These are phyloP conservation scores for Alligator mississippiensis DNA, from an alignment of 2,113 vertebrate genomes.

Conservation along the genomic window DNA sequence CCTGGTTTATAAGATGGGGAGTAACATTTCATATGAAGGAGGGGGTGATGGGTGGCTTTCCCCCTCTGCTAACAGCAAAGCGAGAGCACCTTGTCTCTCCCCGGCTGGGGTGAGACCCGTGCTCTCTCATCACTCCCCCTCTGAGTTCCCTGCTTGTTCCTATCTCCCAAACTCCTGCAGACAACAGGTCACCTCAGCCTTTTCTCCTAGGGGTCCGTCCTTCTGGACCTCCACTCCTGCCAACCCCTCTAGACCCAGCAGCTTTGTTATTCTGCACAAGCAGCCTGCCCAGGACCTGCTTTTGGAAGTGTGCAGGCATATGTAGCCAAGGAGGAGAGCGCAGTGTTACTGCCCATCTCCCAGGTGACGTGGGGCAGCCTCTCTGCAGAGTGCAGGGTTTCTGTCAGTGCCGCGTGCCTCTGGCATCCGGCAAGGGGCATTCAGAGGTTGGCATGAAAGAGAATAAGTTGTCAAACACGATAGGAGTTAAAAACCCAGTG, in stretches of 20 bases:
- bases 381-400: neutral
- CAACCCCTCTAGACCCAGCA: neutral
- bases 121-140: rapidly evolving
- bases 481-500: rapidly evolving
- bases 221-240: neutral
- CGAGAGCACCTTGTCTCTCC: neutral
- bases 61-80: neutral
- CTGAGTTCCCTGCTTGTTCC: neutral
- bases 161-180: neutral
- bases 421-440: neutral
- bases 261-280: neutral
- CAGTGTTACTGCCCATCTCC: too few species aligned
- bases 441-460: neutral
- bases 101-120: neutral
- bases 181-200: neutral
- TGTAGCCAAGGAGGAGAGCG: too few species aligned
- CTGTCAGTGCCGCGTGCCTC: neutral
- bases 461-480: neutral
- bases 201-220: neutral
- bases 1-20: neutral
- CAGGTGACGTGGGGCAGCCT: neutral
- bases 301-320: neutral
- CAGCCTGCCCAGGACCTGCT: neutral
- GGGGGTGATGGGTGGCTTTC: neutral
- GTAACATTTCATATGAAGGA: neutral